Base-by-base conservation (phyloP, 2,797 vertebrate species). In the Sebastes itinus region DNA sequence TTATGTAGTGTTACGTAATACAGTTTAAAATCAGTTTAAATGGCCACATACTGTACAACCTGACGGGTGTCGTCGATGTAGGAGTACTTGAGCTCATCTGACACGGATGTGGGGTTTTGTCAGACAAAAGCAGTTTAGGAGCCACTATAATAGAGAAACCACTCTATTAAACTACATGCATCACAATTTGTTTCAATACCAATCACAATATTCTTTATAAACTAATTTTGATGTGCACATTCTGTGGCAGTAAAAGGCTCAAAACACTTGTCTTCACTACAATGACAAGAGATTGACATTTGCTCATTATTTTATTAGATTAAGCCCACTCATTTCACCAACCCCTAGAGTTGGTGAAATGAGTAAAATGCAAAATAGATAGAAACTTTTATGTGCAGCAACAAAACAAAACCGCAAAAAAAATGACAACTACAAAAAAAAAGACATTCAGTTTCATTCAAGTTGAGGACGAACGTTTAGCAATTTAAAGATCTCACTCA, bases 361-460 rank as follows among this genome's bases (percentile, higher is more conserved):
- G 4, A 67, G 20, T 28, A 35, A 72, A 73, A 69, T 67, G 23
- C 16, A 54, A 82, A 80, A 27, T 18, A 32, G n/a, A 77, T 28
- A 2, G 3, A 42, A 74, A 46, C 18, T 4, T 65, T 76, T 32
- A 32, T 68, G 22, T 35, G 28, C 23, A 6, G 27, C 25, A 73
- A 77, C 55, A 83, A 69, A 85, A 77, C 52, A 81, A 72, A 83
- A 18, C 10, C 20, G 32, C 30, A 60, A 55, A 12, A 71, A 65
- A 66, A 20, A 27, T 30, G 9, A 35, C 42, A 76, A 60, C 8
- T 18, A n/a, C 23, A 64, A 67, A 74, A 55, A 55, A 35, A 63
- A 74, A 55, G 11, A 12, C 6, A 27, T 22, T 80, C 46, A 28
- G 3, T n/a, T 52, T 60, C 4, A 72, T 72, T 74, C 20, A 72